A percentile compares a stretch with the other conserved stretches of the same genome.
Conservation (phyloP, 2,113 vertebrate species). For the Elanus axillaris region DNA sequence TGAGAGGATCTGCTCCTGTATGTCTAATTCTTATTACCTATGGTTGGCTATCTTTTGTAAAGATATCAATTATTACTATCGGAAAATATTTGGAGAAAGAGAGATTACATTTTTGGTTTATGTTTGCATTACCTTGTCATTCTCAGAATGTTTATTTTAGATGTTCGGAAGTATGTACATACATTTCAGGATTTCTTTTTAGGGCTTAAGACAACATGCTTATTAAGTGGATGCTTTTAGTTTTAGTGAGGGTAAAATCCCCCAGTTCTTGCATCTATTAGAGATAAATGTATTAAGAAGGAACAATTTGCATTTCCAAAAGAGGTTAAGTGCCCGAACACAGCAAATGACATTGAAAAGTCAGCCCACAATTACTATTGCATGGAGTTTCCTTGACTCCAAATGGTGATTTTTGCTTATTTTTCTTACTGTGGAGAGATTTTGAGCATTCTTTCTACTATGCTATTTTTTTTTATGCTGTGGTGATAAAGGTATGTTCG, state of each 20-base stretch:
- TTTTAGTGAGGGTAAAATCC: background rate
- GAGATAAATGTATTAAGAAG: background rate
- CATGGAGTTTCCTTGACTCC: background rate
- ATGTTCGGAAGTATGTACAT: background rate
- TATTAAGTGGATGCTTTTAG: background rate
- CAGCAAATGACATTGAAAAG: background rate
- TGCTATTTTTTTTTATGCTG: background rate
- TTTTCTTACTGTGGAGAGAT: background rate
- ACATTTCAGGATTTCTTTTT: background rate
- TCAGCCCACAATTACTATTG: background rate
- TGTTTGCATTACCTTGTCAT: background rate
- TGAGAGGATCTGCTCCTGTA: background rate
- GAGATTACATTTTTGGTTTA: background rate
- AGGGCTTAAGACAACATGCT: background rate
- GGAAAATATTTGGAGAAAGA: background rate
- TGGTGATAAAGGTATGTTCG: background rate
- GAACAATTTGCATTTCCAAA: background rate
- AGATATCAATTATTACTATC: background rate
- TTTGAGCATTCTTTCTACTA: background rate
- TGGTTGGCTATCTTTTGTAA: background rate
- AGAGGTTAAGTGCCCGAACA: background rate
- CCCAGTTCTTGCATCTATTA: background rate
- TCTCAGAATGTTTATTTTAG: background rate
- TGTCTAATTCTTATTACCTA: background rate
- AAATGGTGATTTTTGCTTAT: background rate